Evolutionary conservation across 2,113 vertebrate species (phyloP), one percentile per base, ranked within the genome.

Genomic region (Micronycteris hirsuta): DNA sequence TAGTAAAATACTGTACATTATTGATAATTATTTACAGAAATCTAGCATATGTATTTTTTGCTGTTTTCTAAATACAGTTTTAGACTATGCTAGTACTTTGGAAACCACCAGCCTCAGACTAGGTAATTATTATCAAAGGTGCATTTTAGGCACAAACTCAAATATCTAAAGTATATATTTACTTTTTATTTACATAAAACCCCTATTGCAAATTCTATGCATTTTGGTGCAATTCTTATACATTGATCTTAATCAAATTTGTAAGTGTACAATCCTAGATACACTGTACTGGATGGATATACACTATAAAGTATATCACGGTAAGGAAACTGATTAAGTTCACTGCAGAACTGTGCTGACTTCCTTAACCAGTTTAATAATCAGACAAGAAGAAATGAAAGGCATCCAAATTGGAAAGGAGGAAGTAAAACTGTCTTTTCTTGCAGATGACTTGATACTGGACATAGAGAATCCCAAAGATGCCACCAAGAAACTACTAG

Each of bases 311-410:
- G 54, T 93, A 76, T 38, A 96, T 47, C 70, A 16, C 45, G 87
- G 15, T 86, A 81, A 90, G 41, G 61, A 91, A 94, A 89, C 61
- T 80, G 38, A 80, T 76, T 56, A 91, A 88, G 56, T 89, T 94
- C 33, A 58, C 67, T 31, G 52, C 91, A 68, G 98, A 98, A 98
- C 97, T 95, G 93, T 86, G 90, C 97, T 98, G 95, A 96, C 95
- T 98, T 98, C 94, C 97, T 98, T 98, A 97, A 97, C 98, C 97
- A 98, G 81, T 97, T 97, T 97, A 97, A 98, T 95, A 97, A 63
- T 63, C 61, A 63, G 61, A 63, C 13, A 63, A 31, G 28, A 63
- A 63, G 61, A 63, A 31, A 63, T 31, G 6, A 31, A 63, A 63
- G 28, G 61, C 61, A 63, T 63, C 28, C 61, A 63, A 31, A 31